A percentile compares a stretch with the other conserved stretches of the same genome.
Conservation (phyloP, 2,888 invertebrate species). For the Terebella lapidaria region DNA sequence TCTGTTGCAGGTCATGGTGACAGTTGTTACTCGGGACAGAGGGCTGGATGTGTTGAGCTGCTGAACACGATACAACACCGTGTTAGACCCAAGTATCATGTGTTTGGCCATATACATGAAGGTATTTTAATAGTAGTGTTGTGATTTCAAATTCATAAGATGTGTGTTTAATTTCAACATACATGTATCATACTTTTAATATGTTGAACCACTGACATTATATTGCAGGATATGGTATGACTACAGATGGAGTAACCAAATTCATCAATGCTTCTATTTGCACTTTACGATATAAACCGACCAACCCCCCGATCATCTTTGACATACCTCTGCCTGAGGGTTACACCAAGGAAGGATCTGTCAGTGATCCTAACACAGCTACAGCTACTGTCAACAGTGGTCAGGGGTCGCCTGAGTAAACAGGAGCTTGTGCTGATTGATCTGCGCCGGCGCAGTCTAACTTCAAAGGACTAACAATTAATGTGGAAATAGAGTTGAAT, state of each 20-base stretch:
- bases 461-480: no score
- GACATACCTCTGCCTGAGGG: conserved; percentile 58
- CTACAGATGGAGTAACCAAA: conserved; percentile 74
- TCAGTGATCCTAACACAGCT: no score
- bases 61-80: conserved; percentile 70
- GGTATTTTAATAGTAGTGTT: no score
- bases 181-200: no score
- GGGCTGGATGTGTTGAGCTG: conserved; percentile 79
- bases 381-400: no score
- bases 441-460: no score
- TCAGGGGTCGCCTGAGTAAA: no score
- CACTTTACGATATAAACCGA: conserved; percentile 71
- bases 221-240: conserved; percentile 62
- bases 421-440: no score
- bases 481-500: no score
- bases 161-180: no score
- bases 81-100: conserved; percentile 76
- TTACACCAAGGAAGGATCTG: neutral
- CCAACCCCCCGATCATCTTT: conserved; percentile 74
- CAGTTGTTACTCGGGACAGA: conserved; percentile 61
- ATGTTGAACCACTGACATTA: no score
- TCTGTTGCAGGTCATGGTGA: conserved; percentile 65
- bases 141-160: no score
- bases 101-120: conserved; percentile 85
- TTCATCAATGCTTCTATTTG: conserved; percentile 81